Conservation (phyloP, 2,113 vertebrate genomes). For the Sebastes fasciatus region DNA sequence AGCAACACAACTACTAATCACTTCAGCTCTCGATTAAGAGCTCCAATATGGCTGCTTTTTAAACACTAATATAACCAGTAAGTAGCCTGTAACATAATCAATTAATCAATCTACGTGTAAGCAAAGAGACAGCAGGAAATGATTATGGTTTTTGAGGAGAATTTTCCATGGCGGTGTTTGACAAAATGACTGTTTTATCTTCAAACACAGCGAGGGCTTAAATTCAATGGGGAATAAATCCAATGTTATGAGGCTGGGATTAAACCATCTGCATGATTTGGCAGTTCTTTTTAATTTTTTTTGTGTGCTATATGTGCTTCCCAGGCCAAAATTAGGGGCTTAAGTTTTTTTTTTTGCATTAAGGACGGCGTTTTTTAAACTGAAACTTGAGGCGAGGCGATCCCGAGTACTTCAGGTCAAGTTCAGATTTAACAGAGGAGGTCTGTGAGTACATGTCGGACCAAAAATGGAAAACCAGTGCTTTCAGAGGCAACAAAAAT, state of each 20-base stretch:
- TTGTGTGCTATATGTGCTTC: constrained; percentile 26
- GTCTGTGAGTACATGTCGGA: no score
- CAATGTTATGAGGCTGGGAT: constrained; percentile 58
- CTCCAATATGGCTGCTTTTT: no score
- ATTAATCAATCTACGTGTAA: constrained; percentile 11
- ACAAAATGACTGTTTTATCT: constrained; percentile 63
- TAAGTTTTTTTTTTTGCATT: constrained; percentile 2
- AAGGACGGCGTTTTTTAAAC: constrained; percentile 7
- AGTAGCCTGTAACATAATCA: constrained; percentile 11
- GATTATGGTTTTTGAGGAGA: constrained; percentile 43
- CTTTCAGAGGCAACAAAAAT: not conserved
- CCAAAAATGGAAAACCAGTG: not conserved
- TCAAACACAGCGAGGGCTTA: constrained; percentile 54
- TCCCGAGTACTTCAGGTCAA: not conserved
- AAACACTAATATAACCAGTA: no score
- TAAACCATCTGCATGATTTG: constrained; percentile 72
- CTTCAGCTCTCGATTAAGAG: not conserved
- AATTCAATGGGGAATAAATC: constrained; percentile 55
- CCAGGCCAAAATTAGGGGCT: constrained; percentile 47
- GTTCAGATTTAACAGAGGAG: not conserved
- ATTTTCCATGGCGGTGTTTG: constrained; percentile 46
- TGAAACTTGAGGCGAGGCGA: constrained; percentile 16
- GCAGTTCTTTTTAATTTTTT: constrained; percentile 43
- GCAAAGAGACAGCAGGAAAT: constrained; percentile 12
- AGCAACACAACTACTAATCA: constrained; percentile 21